phyloP scores from a whole-genome alignment of 2,113 vertebrate species.

The Salvelinus fontinalis region DNA sequence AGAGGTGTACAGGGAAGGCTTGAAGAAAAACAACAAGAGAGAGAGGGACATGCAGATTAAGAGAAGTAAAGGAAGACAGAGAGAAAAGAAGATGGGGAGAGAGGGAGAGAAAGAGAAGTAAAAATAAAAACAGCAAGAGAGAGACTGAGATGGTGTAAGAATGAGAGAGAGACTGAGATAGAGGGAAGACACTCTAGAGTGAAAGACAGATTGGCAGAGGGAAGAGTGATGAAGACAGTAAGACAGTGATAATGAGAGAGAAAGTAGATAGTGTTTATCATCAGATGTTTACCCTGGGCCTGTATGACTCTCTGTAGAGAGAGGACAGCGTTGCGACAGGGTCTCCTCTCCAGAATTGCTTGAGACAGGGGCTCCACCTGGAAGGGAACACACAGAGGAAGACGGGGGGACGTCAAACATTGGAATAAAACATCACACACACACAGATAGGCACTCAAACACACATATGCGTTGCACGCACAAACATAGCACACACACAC shows the following conservation, averaged over 20 bases:
- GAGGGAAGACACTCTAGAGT: background rate
- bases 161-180: background rate
- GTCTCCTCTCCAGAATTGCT: conserved; percentile 81
- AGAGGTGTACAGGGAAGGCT: conserved; percentile 4
- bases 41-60: background rate
- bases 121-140: background rate
- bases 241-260: background rate
- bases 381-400: background rate
- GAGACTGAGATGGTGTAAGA: background rate
- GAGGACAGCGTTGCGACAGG: conserved; percentile 81
- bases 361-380: conserved; percentile 86
- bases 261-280: background rate
- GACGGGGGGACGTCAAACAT: background rate
- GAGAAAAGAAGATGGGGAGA: background rate
- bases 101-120: background rate
- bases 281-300: conserved; percentile 84
- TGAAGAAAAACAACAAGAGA: background rate
- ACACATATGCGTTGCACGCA: background rate
- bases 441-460: background rate
- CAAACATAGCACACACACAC: background rate
- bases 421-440: too few relatives aligned
- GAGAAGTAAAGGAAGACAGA: background rate
- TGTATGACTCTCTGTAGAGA: conserved; percentile 84
- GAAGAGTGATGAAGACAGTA: background rate
- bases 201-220: too few relatives aligned